Percentiles rank a stretch among this genome's conserved stretches.
Evolutionary conservation across 2,113 vertebrate species (phyloP).

Genomic region (mouse (Mus musculus)): DNA sequence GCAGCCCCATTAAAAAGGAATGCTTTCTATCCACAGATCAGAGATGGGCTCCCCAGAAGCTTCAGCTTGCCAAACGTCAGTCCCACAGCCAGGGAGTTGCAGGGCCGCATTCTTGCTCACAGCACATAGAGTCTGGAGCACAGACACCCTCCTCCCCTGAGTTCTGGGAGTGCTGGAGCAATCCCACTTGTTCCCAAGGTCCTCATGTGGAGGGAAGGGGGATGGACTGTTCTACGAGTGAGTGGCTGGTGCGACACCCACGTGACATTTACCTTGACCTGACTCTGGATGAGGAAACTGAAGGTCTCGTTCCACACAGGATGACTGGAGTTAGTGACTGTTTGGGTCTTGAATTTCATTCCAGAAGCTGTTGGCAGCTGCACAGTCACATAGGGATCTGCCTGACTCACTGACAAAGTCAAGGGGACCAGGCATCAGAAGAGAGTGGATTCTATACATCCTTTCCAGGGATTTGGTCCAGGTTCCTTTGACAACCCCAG

Average conservation of each 20-base stretch:
- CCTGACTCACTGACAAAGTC: conserved; percentile 81
- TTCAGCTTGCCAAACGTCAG: background rate
- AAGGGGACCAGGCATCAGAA: background rate
- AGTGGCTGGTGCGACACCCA: too few species aligned
- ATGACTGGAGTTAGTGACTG: conserved; percentile 82
- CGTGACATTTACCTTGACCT: conserved; percentile 88
- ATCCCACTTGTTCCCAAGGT: background rate
- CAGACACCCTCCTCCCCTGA: background rate
- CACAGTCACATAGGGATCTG: conserved; percentile 89
- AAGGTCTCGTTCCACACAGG: conserved; percentile 93
- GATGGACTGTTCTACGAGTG: background rate
- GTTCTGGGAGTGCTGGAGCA: background rate
- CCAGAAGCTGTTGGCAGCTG: conserved; percentile 87
- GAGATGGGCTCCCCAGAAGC: background rate
- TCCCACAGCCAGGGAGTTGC: background rate
- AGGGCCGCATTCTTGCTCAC: background rate
- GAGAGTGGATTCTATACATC: background rate
- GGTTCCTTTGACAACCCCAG: background rate
- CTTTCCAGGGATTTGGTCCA: background rate
- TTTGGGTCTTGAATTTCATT: conserved; percentile 83
- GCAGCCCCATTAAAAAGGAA: background rate
- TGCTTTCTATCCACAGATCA: background rate
- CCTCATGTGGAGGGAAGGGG: rapidly evolving
- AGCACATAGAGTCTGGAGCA: background rate
- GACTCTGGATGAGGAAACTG: conserved; percentile 86